A percentile compares a stretch with the other conserved stretches of the same genome.
phyloP scores from a whole-genome alignment of 2,888 invertebrate genomes.

The Morpho deidamia region DNA sequence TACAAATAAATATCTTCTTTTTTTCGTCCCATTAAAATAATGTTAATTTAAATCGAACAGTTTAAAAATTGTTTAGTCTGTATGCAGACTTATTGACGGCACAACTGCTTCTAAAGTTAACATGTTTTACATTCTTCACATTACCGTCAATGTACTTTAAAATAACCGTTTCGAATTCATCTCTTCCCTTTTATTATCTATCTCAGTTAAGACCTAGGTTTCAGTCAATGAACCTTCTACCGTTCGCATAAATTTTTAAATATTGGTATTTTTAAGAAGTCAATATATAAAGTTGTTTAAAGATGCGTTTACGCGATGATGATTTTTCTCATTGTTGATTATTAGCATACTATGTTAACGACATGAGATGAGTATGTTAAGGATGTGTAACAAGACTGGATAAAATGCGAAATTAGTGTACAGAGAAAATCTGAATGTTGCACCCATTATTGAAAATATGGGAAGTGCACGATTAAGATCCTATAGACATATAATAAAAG shows the following conservation, averaged over 20 bases:
- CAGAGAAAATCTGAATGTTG: too few species aligned
- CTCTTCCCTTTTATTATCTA: conserved; percentile 3
- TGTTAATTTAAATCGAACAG: not conserved
- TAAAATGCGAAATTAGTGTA: too few species aligned
- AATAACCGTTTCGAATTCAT: conserved; percentile 18
- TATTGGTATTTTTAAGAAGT: not conserved
- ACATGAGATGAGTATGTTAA: too few species aligned
- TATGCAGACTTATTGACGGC: not conserved
- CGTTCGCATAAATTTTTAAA: not conserved
- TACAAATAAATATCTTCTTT: not conserved
- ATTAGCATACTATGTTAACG: too few species aligned
- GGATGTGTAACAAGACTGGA: too few species aligned
- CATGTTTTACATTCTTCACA: not conserved
- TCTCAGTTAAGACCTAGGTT: conserved; percentile 2
- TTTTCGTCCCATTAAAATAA: not conserved
- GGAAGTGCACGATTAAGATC: too few species aligned
- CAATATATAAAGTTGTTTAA: too few species aligned
- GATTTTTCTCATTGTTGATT: too few species aligned
- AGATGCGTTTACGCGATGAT: too few species aligned
- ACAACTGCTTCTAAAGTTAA: not conserved
- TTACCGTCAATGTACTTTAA: conserved; percentile 18
- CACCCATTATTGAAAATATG: too few species aligned
- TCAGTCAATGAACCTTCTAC: not conserved
- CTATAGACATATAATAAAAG: too few species aligned
- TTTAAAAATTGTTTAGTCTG: not conserved